Evolutionary conservation across 2,888 invertebrate genomes (phyloP), one percentile per base, ranked within the genome.

Genomic region (Spodoptera exigua): DNA sequence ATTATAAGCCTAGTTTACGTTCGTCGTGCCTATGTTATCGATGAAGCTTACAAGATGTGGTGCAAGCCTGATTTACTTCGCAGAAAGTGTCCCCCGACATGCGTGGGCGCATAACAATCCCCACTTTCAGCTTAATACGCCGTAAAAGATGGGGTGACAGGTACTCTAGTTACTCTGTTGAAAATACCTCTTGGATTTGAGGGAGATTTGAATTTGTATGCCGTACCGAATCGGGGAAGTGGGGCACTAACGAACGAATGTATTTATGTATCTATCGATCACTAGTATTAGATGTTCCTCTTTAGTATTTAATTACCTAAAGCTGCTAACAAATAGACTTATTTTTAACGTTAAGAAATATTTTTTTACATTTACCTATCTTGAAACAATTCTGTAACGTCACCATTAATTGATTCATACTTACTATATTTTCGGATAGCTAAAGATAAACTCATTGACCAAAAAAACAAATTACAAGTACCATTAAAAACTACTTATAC

Each of bases 1-100:
- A 40, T 65, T 57, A 53, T 51, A 59, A 53, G 61, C 56, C 49
- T 36, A 54, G 18, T 59, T 39, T 59, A 71, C 69, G 62, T 79
- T 70, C 75, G 68, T 80, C 78, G 75, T 75, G 75, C 81, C 78
- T 69, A 77, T 78, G 83, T 87, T 86, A 84, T 85, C 81, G 84
- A 85, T 81, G 81, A 81, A 84, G 82, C 74, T 76, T 74, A 83
- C 86, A 81, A 81, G 85, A 84, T 86, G 82, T 83, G 80, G 81
- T 82, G 84, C 85, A 85, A 86, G 81, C 73, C 79, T 85, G 88
- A 89, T 89, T 88, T 88, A 89, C 83, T 78, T 64, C 60, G 63
- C 60, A 84, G 87, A 88, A 86, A 85, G 81, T 82, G 82, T 81
- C 81, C 41, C 52, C 36, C 12, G 60, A 68, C 69, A 35, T 41